Evolutionary conservation across 2,797 vertebrate species (phyloP).

Genomic region (Centroberyx gerrardi): DNA sequence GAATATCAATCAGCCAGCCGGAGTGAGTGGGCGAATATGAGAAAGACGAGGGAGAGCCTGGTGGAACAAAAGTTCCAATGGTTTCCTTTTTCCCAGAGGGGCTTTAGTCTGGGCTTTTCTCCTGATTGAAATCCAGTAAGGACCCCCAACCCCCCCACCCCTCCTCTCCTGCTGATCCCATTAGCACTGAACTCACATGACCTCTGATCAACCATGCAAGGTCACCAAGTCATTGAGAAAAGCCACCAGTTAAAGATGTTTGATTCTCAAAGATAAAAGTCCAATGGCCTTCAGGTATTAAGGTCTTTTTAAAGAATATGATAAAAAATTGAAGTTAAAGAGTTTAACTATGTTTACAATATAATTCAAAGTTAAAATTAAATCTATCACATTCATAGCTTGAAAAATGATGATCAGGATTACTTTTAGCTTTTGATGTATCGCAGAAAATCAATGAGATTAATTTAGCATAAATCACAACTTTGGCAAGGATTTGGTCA

Average conservation of each 20-base stretch:
- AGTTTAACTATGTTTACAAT: no score
- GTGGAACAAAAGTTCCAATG: constrained; percentile 45
- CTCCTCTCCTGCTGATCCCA: constrained; percentile 53
- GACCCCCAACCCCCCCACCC: constrained; percentile 7
- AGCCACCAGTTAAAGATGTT: constrained; percentile 34
- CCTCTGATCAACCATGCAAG: constrained; percentile 57
- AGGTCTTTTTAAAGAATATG: no score
- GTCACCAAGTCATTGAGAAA: constrained; percentile 57
- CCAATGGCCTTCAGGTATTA: neutral
- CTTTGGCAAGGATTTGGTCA: constrained; percentile 8
- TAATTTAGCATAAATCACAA: neutral
- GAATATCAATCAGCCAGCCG: constrained; percentile 47
- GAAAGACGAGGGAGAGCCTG: constrained; percentile 6
- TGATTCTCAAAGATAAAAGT: neutral
- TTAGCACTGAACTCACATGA: constrained; percentile 58
- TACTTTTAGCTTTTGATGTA: neutral
- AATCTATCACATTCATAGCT: no score
- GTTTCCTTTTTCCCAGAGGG: constrained; percentile 23
- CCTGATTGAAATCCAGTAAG: constrained; percentile 57
- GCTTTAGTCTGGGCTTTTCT: constrained; percentile 42
- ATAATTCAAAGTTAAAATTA: no score
- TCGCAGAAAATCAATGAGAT: neutral
- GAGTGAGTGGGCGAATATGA: constrained; percentile 29
- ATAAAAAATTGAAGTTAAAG: no score
- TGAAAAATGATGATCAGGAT: neutral